Conservation (phyloP, 2,888 invertebrate genomes). For the Pheosia gnoma region DNA sequence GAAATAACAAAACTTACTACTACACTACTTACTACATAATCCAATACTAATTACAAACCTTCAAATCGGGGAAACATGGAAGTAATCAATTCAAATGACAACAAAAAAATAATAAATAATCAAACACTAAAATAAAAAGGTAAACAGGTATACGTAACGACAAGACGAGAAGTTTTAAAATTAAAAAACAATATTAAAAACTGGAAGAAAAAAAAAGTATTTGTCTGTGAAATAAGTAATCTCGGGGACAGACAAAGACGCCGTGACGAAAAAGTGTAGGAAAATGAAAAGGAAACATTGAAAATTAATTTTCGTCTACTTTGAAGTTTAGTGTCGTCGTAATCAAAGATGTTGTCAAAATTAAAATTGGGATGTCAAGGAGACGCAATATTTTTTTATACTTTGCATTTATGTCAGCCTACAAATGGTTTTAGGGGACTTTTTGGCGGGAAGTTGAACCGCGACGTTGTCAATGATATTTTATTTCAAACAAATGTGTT, state of each 20-base stretch:
- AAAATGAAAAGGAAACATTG: slow-evolving; percentile 45
- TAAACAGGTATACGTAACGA: slow-evolving; percentile 25
- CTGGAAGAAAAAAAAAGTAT: slow-evolving; percentile 31
- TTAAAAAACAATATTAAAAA: slow-evolving; percentile 40
- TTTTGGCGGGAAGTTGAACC: too few species aligned
- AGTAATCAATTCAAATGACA: not conserved
- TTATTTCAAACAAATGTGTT: too few species aligned
- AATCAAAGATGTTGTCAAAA: not conserved
- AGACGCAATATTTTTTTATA: too few species aligned
- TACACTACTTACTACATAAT: too few species aligned
- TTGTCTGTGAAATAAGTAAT: slow-evolving; percentile 51
- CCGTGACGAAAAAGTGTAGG: slow-evolving; percentile 39
- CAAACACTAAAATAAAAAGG: not conserved
- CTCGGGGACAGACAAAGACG: slow-evolving; percentile 42
- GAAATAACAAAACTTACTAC: too few species aligned
- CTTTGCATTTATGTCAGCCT: too few species aligned
- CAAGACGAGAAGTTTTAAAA: slow-evolving; percentile 26
- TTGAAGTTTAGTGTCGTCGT: slow-evolving; percentile 39
- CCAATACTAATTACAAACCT: too few species aligned
- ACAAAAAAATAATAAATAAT: not conserved
- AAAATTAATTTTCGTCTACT: slow-evolving; percentile 38
- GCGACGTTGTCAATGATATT: too few species aligned
- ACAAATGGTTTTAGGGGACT: too few species aligned
- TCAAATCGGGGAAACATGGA: too few species aligned
- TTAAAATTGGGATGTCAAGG: not conserved